A percentile compares a stretch with the other conserved stretches of the same genome.
Conservation (phyloP, 2,113 vertebrate species). For the Platanista minor region DNA sequence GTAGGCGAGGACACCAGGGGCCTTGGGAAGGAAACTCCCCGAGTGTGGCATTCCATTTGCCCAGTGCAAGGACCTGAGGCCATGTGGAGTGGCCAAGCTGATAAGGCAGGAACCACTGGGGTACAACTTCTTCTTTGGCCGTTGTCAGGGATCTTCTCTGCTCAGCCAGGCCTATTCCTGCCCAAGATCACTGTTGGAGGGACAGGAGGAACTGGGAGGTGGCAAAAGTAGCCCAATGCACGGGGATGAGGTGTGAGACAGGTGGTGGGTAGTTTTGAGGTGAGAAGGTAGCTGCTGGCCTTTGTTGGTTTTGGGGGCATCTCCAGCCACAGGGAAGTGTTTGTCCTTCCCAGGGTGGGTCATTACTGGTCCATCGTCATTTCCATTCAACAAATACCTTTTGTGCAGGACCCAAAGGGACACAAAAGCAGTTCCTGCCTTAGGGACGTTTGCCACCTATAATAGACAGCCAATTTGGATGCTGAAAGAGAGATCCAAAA, state of each 20-base stretch:
- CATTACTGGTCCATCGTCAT: neutral
- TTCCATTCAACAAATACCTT: neutral
- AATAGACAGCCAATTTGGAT: neutral
- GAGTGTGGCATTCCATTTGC: neutral
- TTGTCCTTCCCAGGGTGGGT: neutral
- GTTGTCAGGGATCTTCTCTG: neutral
- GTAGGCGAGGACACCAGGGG: neutral
- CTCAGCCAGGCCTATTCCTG: neutral
- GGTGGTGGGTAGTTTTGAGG: rapidly evolving
- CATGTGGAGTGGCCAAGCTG: neutral
- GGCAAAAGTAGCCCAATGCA: neutral
- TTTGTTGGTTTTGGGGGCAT: neutral
- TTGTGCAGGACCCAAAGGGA: neutral
- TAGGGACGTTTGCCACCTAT: neutral
- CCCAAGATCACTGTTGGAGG: neutral
- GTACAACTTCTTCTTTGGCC: neutral
- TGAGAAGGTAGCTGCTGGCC: neutral
- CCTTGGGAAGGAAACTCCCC: neutral
- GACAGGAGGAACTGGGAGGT: neutral
- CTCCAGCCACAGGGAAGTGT: neutral
- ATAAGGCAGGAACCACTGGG: neutral
- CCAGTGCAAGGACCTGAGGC: neutral
- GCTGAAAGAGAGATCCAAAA: neutral
- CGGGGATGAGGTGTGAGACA: neutral
- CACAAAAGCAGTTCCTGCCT: neutral